Base-by-base conservation (phyloP, 2,113 vertebrate genomes). In the Labrus mixtus region DNA sequence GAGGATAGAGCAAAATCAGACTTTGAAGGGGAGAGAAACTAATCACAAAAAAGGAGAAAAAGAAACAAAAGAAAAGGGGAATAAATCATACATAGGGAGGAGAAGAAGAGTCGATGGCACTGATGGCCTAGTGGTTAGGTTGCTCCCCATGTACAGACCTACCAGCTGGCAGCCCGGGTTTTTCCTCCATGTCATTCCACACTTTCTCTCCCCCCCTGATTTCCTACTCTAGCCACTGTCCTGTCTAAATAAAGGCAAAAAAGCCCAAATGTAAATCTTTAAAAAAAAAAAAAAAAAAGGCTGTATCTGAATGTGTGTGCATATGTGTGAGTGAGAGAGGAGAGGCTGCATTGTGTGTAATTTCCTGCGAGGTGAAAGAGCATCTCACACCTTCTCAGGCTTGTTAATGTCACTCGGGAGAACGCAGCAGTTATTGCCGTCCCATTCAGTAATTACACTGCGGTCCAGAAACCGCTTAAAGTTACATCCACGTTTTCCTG, bases 351-450 rank as follows among this genome's bases (percentile, higher is more conserved):
- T 53, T 78, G 58, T 78, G 72, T 82, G 74, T 84, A 76, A 90
- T 90, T 86, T 89, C 80, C 84, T 82, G 60, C 60, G 50, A 50
- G 88, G 86, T 84, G 84, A 80, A 78, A 87, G 82, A 83, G 43
- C 81, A 77, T 82, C 76, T 82, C 73, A 64, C 88, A 90, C 84
- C 82, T 85, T 87, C 60, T 78, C 73, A 45, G n/a, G 60, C 56
- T 51, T 68, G 75, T 64, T 86, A 78, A 87, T 89, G 65, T 76
- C 46, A 72, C 86, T 69, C 83, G 59, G 61, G 88, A 90, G 88
- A 91, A 51, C 3, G 33, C 16, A 69, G 68, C 73, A 50, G 74
- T 87, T 86, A 90, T 90, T 90, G 81, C 79, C 23, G 83, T 78
- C 48, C 68, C 51, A 77, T 80, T 81, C 84, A 82, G 87, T 88